A percentile compares a stretch with the other conserved stretches of the same genome.
Evolutionary conservation across 1,140 invertebrate species (phyloP).

Genomic region (Drosophila takahashii): DNA sequence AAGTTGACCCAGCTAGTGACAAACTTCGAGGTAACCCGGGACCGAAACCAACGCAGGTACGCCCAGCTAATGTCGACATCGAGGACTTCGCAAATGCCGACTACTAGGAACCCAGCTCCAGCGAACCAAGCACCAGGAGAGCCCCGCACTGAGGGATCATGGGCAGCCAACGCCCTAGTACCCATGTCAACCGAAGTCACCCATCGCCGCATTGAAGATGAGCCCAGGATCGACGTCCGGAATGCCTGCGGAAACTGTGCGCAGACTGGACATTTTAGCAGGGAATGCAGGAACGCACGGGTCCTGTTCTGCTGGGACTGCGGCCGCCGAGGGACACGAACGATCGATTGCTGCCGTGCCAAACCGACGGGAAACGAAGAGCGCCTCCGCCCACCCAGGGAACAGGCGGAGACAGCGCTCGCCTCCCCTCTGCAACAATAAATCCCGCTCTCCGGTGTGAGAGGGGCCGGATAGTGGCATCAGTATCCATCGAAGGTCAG

Average conservation of each 20-base stretch:
- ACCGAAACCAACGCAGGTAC: neutral
- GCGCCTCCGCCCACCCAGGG: neutral
- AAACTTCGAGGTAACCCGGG: neutral
- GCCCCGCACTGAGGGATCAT: neutral
- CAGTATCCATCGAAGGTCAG: neutral
- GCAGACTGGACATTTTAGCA: neutral
- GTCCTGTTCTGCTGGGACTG: conserved; percentile 8
- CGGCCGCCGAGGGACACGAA: conserved; percentile 1
- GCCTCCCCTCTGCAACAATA: neutral
- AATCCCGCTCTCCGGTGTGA: neutral
- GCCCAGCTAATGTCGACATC: neutral
- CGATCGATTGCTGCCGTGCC: conserved; percentile 6
- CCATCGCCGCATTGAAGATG: too few species aligned
- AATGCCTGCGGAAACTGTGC: too few species aligned
- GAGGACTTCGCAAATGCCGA: neutral
- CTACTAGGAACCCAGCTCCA: neutral
- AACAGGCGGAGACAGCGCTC: neutral
- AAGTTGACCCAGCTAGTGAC: too few species aligned
- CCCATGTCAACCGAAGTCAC: neutral
- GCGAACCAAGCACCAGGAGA: too few species aligned
- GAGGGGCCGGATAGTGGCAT: neutral
- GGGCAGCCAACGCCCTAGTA: neutral
- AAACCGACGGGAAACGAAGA: conserved; percentile 1
- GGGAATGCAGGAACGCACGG: neutral
- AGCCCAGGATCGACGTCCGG: too few species aligned